phyloP scores from a whole-genome alignment of 2,888 invertebrate genomes.

The Pachymerium ferrugineum region DNA sequence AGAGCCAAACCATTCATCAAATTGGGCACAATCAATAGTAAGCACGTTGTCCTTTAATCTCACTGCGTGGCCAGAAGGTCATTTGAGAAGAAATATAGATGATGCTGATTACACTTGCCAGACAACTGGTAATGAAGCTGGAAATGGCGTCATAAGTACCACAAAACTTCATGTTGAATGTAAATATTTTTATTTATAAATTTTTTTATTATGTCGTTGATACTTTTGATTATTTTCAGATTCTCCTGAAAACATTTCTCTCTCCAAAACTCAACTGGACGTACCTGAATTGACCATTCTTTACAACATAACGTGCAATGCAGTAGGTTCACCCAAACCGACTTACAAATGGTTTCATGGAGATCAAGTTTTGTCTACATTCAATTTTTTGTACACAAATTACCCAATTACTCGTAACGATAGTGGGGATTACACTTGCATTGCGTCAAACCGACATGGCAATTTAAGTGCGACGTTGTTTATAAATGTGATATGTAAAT shows the following conservation, averaged over 20 bases:
- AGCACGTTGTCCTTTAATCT: slow-evolving; percentile 37
- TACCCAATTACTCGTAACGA: slow-evolving; percentile 63
- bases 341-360: slow-evolving; percentile 66
- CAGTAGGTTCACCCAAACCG: slow-evolving; percentile 51
- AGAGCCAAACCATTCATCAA: not conserved
- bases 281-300: slow-evolving; percentile 42
- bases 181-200: not conserved
- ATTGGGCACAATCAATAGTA: not conserved
- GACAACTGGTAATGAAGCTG: slow-evolving; percentile 37
- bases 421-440: slow-evolving; percentile 70
- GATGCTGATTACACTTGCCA: slow-evolving; percentile 40
- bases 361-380: slow-evolving; percentile 49
- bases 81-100: slow-evolving; percentile 39
- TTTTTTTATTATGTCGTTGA: too few species aligned
- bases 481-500: slow-evolving; percentile 80
- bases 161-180: slow-evolving; percentile 33
- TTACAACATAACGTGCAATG: slow-evolving; percentile 38
- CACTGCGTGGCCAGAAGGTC: slow-evolving; percentile 38
- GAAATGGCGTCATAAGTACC: slow-evolving; percentile 31
- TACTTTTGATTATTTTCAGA: slow-evolving; percentile 51
- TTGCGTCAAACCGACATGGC: slow-evolving; percentile 64
- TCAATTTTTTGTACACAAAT: slow-evolving; percentile 55
- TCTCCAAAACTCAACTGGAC: slow-evolving; percentile 52
- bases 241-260: slow-evolving; percentile 77
- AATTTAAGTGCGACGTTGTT: slow-evolving; percentile 60